A percentile compares a stretch with the other conserved stretches of the same genome.
phyloP scores from a whole-genome alignment of 2,888 invertebrate species.

The Perizoma affinitatum region DNA sequence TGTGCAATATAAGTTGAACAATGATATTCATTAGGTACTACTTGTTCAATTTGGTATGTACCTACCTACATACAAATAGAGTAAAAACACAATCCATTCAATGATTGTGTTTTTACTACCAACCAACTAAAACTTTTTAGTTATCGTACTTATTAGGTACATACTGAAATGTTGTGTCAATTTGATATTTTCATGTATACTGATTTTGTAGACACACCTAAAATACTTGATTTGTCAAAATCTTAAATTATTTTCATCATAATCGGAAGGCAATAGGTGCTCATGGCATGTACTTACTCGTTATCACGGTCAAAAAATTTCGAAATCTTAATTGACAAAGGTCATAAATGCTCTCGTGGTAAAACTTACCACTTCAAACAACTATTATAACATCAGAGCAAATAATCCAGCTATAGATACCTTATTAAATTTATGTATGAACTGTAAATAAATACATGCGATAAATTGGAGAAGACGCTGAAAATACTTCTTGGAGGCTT shows the following conservation, averaged over 20 bases:
- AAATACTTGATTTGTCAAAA: no score
- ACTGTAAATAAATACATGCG: not conserved
- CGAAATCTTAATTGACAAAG: slow-evolving; percentile 63
- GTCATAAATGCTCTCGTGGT: slow-evolving; percentile 51
- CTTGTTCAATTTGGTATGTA: slow-evolving; percentile 43
- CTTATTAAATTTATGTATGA: not conserved
- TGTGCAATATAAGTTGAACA: slow-evolving; percentile 63
- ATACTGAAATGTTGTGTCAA: slow-evolving; percentile 10
- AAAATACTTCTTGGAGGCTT: no score
- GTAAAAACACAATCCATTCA: no score
- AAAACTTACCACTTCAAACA: slow-evolving; percentile 28
- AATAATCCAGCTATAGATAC: slow-evolving; percentile 5
- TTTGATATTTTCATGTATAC: slow-evolving; percentile 6
- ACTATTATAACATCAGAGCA: slow-evolving; percentile 8
- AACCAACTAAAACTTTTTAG: no score
- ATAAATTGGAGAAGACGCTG: no score
- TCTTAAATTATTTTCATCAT: slow-evolving; percentile 19
- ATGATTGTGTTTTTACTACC: no score
- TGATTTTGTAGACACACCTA: no score
- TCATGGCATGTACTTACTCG: slow-evolving; percentile 27
- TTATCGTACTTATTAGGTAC: not conserved
- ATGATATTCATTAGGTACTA: slow-evolving; percentile 50
- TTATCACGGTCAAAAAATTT: slow-evolving; percentile 56
- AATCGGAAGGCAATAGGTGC: slow-evolving; percentile 25
- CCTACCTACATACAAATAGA: not conserved